Conservation (phyloP, 2,888 invertebrate genomes). For the Patella depressa region DNA sequence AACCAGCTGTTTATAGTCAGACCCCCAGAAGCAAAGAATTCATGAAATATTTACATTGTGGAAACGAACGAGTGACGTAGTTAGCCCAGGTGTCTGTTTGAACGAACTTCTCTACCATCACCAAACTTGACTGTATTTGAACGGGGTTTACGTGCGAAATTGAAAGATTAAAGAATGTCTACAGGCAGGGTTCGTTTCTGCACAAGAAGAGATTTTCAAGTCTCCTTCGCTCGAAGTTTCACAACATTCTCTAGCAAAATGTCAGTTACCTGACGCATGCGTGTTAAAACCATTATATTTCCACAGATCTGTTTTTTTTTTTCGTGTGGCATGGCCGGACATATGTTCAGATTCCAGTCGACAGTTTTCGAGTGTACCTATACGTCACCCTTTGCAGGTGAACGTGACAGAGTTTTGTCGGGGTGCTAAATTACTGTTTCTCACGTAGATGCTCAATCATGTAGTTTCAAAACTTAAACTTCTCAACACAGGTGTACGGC, state of each 20-base stretch:
- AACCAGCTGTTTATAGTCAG: no score
- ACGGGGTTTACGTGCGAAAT: conserved; percentile 26
- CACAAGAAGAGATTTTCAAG: conserved; percentile 23
- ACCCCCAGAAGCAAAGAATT: no score
- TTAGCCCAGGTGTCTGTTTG: conserved; percentile 25
- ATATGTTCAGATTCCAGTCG: neutral
- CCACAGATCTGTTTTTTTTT: no score
- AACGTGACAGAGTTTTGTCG: no score
- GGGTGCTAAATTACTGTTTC: no score
- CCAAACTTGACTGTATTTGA: conserved; percentile 21
- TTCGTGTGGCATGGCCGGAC: neutral
- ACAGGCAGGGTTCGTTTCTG: neutral
- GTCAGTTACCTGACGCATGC: conserved; percentile 24
- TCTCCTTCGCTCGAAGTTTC: conserved; percentile 18
- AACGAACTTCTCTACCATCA: conserved; percentile 16
- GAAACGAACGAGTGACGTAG: neutral
- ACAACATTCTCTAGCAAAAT: conserved; percentile 24
- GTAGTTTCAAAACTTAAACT: no score
- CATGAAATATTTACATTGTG: neutral
- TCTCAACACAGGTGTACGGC: no score
- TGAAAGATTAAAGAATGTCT: conserved; percentile 21
- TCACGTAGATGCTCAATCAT: no score
- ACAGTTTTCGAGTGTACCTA: no score
- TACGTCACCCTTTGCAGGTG: no score
- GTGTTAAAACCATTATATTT: conserved; percentile 14